Conservation (phyloP, 2,797 vertebrate genomes). For the Sebastes paucispinis region DNA sequence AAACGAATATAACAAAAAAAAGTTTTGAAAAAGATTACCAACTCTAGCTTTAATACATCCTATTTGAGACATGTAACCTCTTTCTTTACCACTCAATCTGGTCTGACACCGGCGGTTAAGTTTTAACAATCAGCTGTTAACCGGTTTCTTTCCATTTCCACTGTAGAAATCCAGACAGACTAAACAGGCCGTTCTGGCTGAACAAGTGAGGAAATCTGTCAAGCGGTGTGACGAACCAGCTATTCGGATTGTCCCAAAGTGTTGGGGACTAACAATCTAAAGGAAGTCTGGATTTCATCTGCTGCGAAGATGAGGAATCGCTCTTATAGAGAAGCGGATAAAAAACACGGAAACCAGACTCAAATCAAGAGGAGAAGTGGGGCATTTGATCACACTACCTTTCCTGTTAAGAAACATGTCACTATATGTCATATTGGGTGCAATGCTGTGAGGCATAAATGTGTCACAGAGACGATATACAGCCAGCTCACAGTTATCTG, state of each 20-base stretch:
- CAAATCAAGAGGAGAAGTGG: not conserved
- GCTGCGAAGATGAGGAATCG: conserved; percentile 26
- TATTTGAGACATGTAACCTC: not conserved
- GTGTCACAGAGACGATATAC: not conserved
- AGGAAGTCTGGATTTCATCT: conserved; percentile 71
- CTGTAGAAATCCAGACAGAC: conserved; percentile 9
- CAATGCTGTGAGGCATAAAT: not conserved
- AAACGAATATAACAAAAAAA: too few species aligned
- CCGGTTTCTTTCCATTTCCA: conserved; percentile 14
- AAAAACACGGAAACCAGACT: not conserved
- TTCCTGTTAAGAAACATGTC: not conserved
- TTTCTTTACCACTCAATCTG: not conserved
- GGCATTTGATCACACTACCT: not conserved
- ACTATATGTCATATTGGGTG: not conserved
- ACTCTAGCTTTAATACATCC: not conserved
- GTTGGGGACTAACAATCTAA: conserved; percentile 32
- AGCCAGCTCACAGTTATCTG: conserved; percentile 4
- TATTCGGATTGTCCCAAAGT: conserved; percentile 5
- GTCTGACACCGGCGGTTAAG: not conserved
- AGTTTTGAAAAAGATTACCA: too few species aligned
- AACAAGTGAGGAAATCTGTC: conserved; percentile 38
- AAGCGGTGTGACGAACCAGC: conserved; percentile 12
- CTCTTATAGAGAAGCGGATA: conserved; percentile 53
- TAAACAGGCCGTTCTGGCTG: conserved; percentile 47
- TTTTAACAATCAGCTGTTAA: not conserved